Evolutionary conservation across 2,797 vertebrate genomes (phyloP), one percentile per base, ranked within the genome.

Genomic region (Pagetopsis macropterus): DNA sequence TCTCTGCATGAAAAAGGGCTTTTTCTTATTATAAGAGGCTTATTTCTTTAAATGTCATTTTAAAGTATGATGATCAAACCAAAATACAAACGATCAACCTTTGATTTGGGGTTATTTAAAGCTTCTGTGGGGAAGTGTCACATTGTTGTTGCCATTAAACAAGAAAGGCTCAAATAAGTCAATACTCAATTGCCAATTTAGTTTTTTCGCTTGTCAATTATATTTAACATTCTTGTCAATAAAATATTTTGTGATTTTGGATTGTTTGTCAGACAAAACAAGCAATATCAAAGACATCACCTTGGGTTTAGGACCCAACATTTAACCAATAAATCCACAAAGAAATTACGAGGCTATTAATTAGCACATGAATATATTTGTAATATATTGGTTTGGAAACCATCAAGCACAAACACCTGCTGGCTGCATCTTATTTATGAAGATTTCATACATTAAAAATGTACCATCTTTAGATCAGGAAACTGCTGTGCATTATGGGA

Each of bases 131-230:
- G n/a, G 19, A 64, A 44, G 54, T 79, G 70, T 78, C 67, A 76
- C 45, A 81, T 72, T 81, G 72, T 55, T 78, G 63, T 64, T 82
- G 81, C 70, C 62, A 45, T 63, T 9, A 44, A 51, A 68, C 43
- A 4, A 48, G 68, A n/a, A 12, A 7, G 17, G 43, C 23, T 55
- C 12, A 50, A 23, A 43, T 9, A 3, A 12, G 15, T 14, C 33
- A 15, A 27, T 51, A 17, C n/a, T 21, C 1, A 23, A 13, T 21
- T 16, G 31, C 7, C 16, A 17, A 44, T 3, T 37, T 37, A 3
- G 37, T 40, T 27, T n/a, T 40, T 13, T 62, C 48, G n/a, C 40
- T 48, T 31, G 40, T 55, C 12, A 37, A 37, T 37, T 60, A 2
- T 12, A 41, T 50, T 46, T 75, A n/a, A 14, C 27, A 69, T 57